These are phyloP conservation scores for Strigamia crassipes DNA, from an alignment of 2,888 invertebrate genomes.

Conservation along the genomic window DNA sequence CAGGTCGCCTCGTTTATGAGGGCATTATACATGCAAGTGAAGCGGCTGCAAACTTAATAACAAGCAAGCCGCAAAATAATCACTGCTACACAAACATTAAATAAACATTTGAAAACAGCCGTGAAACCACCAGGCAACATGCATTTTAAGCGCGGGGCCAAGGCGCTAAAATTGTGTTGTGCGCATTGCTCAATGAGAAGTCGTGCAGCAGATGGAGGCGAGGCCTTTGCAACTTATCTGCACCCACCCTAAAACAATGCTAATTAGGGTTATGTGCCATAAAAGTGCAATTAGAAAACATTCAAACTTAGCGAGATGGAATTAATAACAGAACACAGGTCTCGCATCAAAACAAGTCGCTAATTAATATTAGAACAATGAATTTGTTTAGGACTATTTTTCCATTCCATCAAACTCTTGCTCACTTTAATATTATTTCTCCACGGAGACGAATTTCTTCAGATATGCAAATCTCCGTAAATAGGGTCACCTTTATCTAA, in stretches of 20 bases:
- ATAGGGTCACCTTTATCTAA: no score
- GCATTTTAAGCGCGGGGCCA: constrained; percentile 7
- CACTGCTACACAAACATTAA: constrained; percentile 21
- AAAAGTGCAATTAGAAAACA: constrained; percentile 7
- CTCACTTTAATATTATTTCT: no score
- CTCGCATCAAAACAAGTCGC: constrained; percentile 15
- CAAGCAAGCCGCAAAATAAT: constrained; percentile 21
- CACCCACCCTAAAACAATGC: constrained; percentile 4
- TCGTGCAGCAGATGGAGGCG: constrained; percentile 11
- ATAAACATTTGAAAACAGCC: constrained; percentile 21
- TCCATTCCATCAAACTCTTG: background rate
- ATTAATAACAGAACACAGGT: constrained; percentile 7
- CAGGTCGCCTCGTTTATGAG: background rate
- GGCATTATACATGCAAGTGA: constrained; percentile 16
- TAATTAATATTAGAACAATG: background rate
- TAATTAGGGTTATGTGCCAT: constrained; percentile 11
- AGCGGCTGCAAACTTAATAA: constrained; percentile 21
- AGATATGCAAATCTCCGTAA: no score
- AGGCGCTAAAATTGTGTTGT: background rate
- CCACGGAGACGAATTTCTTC: no score
- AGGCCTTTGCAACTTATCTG: constrained; percentile 17
- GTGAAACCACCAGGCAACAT: constrained; percentile 5
- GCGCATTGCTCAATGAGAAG: constrained; percentile 21
- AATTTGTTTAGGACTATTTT: background rate
- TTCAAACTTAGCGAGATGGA: constrained; percentile 11